Conservation (phyloP, 2,888 invertebrate genomes). For the Microctonus hyperodae region DNA sequence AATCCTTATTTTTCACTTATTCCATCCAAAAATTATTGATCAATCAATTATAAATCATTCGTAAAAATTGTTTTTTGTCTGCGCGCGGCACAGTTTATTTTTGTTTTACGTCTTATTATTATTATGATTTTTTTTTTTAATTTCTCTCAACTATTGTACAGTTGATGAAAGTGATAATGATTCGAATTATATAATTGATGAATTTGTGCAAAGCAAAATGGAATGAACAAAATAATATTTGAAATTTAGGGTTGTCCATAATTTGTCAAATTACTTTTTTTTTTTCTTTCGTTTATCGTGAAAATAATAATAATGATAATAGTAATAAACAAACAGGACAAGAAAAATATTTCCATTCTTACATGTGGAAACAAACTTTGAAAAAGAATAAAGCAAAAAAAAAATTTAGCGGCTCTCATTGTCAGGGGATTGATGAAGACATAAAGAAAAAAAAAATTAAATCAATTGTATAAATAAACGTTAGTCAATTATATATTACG, state of each 20-base stretch:
- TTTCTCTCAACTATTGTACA: slow-evolving; percentile 45
- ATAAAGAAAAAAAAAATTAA: slow-evolving; percentile 39
- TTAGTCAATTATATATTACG: slow-evolving; percentile 59
- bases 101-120: slow-evolving; percentile 38
- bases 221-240: not conserved
- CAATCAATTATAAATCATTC: too few relatives aligned
- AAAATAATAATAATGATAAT: slow-evolving; percentile 19
- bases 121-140: slow-evolving; percentile 34
- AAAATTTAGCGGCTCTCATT: slow-evolving; percentile 27
- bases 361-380: not conserved
- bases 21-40: too few relatives aligned
- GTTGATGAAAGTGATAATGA: slow-evolving; percentile 46
- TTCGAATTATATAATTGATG: slow-evolving; percentile 47
- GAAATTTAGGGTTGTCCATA: slow-evolving; percentile 62
- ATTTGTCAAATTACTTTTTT: slow-evolving; percentile 46
- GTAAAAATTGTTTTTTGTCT: not conserved
- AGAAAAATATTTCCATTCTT: not conserved
- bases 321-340: slow-evolving; percentile 19
- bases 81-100: slow-evolving; percentile 48
- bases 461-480: slow-evolving; percentile 56
- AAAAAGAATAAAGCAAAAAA: slow-evolving; percentile 8
- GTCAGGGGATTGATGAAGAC: slow-evolving; percentile 27
- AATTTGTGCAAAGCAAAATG: slow-evolving; percentile 22
- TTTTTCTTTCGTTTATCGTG: slow-evolving; percentile 43
- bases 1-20: not conserved